These are phyloP conservation scores for Electrophaes corylata DNA, from an alignment of 2,888 invertebrate species.

Conservation along the genomic window DNA sequence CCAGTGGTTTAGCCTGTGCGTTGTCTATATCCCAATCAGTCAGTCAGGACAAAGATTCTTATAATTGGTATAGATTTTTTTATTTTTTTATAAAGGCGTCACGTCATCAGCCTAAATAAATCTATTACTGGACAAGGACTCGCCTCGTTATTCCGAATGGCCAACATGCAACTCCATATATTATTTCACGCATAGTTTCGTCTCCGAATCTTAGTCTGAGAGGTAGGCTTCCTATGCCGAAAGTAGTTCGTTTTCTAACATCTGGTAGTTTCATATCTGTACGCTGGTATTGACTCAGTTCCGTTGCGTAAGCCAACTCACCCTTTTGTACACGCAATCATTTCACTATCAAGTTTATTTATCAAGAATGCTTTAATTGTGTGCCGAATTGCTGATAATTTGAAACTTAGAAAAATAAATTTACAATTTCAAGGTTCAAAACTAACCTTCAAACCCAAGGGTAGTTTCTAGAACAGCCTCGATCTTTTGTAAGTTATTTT, in stretches of 20 bases:
- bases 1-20: no score
- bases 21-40: no score
- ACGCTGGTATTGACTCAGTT: not conserved
- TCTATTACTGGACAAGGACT: no score
- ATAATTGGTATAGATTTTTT: no score
- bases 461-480: not conserved
- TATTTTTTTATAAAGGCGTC: no score
- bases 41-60: no score
- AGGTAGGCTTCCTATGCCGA: no score
- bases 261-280: slow-evolving; percentile 6
- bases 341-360: slow-evolving; percentile 13
- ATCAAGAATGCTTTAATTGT: slow-evolving; percentile 22
- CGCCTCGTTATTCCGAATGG: no score
- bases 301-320: slow-evolving; percentile 14
- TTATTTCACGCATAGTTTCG: no score
- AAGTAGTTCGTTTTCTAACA: not conserved
- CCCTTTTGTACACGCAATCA: slow-evolving; percentile 24
- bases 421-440: slow-evolving; percentile 17
- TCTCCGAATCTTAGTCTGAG: no score
- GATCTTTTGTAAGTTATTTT: not conserved
- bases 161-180: no score
- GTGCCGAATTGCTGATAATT: slow-evolving; percentile 18
- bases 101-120: no score
- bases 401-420: slow-evolving; percentile 9
- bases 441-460: slow-evolving; percentile 14